Evolutionary conservation across 2,888 invertebrate genomes (phyloP), one percentile per base, ranked within the genome.

Genomic region (Andrena flavipes): DNA sequence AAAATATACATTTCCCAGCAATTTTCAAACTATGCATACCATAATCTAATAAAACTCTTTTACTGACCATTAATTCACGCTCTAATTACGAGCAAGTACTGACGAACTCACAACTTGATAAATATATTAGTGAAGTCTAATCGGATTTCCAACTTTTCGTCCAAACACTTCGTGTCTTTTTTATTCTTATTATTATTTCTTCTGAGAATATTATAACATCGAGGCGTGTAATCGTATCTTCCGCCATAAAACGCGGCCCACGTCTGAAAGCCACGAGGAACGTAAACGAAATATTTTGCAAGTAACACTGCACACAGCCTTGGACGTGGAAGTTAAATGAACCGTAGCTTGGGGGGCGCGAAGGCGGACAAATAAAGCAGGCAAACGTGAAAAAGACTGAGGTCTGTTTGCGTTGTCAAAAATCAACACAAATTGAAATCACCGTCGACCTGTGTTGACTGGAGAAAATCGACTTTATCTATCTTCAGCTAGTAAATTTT

Each of bases 341-440:
- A 93, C 92, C 91, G 91, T 78, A 64, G 80, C 86, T n/a, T 20
- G n/a, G 8, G 33, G 67, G 35, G 30, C 6, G 88, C 85, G 86
- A 89, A 85, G 90, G 88, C 91, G 90, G 90, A 91, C 89, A 93
- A 92, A 92, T 90, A 92, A 88, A 91, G 87, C 73, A 79, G 80
- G 82, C 76, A 86, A 83, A 87, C 82, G 89, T 84, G 87, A 82
- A 88, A 88, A 82, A 86, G 85, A 84, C 86, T 83, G 84, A 82
- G 89, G 87, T 90, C 85, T 93, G 89, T 93, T 93, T 93, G 91
- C 89, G 89, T 91, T 92, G 91, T 90, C 92, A 91, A 93, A 93
- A 93, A 93, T 93, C 93, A 92, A 92, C 91, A 92, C 90, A 90
- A 92, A 91, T 92, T 91, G 92, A 93, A 93, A 93, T 93, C 92